These are phyloP conservation scores for Hycleus phaleratus DNA, from an alignment of 1,140 invertebrate species.

Conservation along the genomic window DNA sequence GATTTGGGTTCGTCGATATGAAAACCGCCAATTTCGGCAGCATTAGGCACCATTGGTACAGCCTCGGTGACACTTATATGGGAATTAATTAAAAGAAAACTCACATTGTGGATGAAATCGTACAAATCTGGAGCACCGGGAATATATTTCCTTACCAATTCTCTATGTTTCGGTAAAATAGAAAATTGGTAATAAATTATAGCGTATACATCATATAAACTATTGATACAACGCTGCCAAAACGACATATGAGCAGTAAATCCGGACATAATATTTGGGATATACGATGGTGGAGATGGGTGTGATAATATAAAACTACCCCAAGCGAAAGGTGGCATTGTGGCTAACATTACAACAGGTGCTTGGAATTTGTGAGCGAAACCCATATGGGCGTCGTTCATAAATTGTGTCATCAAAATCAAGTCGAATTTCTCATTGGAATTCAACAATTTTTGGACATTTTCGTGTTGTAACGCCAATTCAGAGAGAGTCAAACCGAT, in stretches of 20 bases:
- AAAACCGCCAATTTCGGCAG: slow-evolving; percentile 22
- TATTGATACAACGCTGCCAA: slow-evolving; percentile 19
- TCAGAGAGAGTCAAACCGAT: neutral
- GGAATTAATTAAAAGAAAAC: slow-evolving; percentile 21
- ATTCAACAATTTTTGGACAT: slow-evolving; percentile 22
- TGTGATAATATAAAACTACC: slow-evolving; percentile 33
- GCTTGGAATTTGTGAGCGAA: slow-evolving; percentile 40
- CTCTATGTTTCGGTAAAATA: slow-evolving; percentile 1
- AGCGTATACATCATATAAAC: neutral
- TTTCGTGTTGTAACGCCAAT: neutral
- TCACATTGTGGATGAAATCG: slow-evolving; percentile 22
- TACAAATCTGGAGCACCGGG: slow-evolving; percentile 16
- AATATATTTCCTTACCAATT: slow-evolving; percentile 20
- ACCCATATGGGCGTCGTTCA: slow-evolving; percentile 42
- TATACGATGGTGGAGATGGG: slow-evolving; percentile 36
- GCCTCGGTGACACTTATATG: slow-evolving; percentile 17
- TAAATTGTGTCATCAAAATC: slow-evolving; percentile 41
- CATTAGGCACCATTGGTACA: slow-evolving; percentile 5
- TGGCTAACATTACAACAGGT: slow-evolving; percentile 39
- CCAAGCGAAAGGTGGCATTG: slow-evolving; percentile 27
- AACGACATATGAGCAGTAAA: slow-evolving; percentile 22
- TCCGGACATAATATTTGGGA: slow-evolving; percentile 29
- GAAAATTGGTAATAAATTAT: slow-evolving; percentile 1
- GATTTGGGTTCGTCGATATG: slow-evolving; percentile 17
- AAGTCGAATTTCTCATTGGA: slow-evolving; percentile 43